Conservation (phyloP, 1,140 invertebrate genomes). For the Sitodiplosis mosellana region DNA sequence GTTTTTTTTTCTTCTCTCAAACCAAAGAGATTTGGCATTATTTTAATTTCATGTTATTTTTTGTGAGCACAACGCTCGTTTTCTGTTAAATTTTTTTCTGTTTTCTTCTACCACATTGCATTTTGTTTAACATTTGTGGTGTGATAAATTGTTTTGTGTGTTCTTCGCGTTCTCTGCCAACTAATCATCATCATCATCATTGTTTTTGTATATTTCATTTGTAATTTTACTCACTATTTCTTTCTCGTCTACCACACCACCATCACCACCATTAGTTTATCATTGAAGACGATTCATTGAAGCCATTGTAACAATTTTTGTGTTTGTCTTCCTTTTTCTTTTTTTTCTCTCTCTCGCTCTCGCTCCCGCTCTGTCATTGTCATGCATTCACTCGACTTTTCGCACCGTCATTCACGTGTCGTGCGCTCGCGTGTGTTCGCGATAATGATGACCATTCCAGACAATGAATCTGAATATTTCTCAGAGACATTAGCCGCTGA, state of each 20-base stretch:
- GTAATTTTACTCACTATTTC: not conserved
- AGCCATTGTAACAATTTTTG: not conserved
- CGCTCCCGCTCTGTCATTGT: not conserved
- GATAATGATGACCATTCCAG: not conserved
- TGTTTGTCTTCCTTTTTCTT: not conserved
- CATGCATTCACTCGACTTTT: not conserved
- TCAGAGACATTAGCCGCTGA: slow-evolving; percentile 26
- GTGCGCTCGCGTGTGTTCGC: not conserved
- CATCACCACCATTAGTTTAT: no score
- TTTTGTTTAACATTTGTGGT: no score
- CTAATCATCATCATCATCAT: not conserved
- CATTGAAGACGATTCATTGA: not conserved
- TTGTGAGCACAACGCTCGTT: no score
- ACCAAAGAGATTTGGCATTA: no score
- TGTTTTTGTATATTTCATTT: not conserved
- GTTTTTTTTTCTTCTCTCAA: no score
- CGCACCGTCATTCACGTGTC: not conserved
- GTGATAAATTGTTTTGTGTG: not conserved
- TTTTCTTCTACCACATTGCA: no score
- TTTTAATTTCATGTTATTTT: no score
- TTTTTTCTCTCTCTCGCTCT: no score
- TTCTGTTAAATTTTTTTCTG: no score
- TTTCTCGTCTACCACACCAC: not conserved
- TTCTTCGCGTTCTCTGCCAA: not conserved
- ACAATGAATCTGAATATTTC: slow-evolving; percentile 24